Evolutionary conservation across 2,797 vertebrate species (phyloP).

Genomic region (Centroberyx gerrardi): DNA sequence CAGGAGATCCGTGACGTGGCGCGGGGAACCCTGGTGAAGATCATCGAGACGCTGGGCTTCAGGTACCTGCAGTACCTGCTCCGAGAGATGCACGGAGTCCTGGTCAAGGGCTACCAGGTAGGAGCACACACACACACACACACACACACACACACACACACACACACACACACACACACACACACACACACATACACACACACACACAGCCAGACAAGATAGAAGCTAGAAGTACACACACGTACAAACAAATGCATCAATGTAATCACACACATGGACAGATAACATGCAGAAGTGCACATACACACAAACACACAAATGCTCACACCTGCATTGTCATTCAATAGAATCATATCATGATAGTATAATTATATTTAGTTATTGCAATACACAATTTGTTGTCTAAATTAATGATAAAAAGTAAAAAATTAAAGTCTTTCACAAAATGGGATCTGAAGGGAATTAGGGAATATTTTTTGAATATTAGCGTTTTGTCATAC

Average conservation of each 20-base stretch:
- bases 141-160: neutral
- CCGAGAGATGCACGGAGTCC: conserved; percentile 91
- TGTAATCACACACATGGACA: too few species aligned
- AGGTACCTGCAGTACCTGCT: conserved; percentile 93
- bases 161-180: neutral
- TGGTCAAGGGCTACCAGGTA: conserved; percentile 98
- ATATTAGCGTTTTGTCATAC: too few species aligned
- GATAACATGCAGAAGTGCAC: neutral
- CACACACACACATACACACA: neutral
- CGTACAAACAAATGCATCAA: neutral
- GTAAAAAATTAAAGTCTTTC: too few species aligned
- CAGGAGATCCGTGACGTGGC: conserved; percentile 96
- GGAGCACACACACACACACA: conserved; percentile 10
- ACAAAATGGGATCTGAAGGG: too few species aligned
- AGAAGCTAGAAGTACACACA: neutral
- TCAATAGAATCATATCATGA: too few species aligned
- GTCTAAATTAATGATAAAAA: too few species aligned
- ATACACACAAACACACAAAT: neutral
- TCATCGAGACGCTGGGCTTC: conserved; percentile 91
- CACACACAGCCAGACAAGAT: neutral
- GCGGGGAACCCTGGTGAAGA: conserved; percentile 93
- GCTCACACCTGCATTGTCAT: too few species aligned
- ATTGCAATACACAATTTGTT: too few species aligned
- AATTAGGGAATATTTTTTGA: too few species aligned
- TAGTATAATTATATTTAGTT: too few species aligned